Conservation (phyloP, 2,797 vertebrate genomes). For the Craterocephalus amniculus region DNA sequence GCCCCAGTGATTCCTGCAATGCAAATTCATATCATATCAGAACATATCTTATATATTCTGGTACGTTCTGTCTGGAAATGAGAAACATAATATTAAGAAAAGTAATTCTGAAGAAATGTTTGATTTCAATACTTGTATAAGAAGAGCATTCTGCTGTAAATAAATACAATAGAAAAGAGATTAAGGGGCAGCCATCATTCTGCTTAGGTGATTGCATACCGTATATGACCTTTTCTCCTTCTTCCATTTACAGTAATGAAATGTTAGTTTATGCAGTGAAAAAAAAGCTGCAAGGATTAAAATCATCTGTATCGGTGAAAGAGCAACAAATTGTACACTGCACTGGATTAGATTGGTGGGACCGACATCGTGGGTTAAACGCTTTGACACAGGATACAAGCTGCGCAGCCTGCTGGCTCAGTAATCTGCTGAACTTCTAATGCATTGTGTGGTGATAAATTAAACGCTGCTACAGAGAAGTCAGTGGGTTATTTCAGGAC, state of each 20-base stretch:
- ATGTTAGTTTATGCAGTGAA: slow-evolving; percentile 1
- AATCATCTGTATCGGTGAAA: slow-evolving; percentile 23
- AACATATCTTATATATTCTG: slow-evolving; percentile 3
- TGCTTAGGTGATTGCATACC: slow-evolving; percentile 21
- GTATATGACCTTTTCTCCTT: slow-evolving; percentile 50
- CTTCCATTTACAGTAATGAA: slow-evolving; percentile 34
- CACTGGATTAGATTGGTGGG: slow-evolving; percentile 43
- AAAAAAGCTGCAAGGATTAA: slow-evolving; percentile 21
- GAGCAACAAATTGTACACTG: slow-evolving; percentile 26
- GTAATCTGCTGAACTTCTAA: slow-evolving; percentile 54
- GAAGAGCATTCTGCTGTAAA: too few species aligned
- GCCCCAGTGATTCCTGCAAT: not conserved
- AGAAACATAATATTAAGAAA: not conserved
- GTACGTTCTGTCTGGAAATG: not conserved
- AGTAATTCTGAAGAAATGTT: not conserved
- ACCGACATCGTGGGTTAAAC: slow-evolving; percentile 55
- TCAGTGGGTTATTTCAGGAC: slow-evolving; percentile 53
- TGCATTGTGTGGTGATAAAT: slow-evolving; percentile 39
- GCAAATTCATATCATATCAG: not conserved
- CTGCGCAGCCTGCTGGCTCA: slow-evolving; percentile 46
- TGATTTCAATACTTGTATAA: not conserved
- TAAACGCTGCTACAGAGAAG: slow-evolving; percentile 26
- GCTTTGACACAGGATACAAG: slow-evolving; percentile 35
- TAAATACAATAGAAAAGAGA: slow-evolving; percentile 18
- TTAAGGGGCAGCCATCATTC: slow-evolving; percentile 25